Evolutionary conservation across 2,113 vertebrate genomes (phyloP), one percentile per base, ranked within the genome.

Genomic region (Sphaerodactylus townsendi): DNA sequence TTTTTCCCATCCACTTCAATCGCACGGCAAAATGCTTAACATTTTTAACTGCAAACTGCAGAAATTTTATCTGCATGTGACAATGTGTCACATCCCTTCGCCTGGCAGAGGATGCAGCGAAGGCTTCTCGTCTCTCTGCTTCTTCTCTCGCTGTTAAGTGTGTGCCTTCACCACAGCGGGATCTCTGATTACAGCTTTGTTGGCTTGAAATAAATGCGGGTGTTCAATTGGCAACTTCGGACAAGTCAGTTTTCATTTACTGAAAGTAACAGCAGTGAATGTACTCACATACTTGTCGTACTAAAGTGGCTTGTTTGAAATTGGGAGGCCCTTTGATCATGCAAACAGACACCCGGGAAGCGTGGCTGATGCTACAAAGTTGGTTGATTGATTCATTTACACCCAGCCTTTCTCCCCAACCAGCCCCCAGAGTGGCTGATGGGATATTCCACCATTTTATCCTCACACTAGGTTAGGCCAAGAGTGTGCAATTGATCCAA

Each of bases 1-100:
- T 95, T 95, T 96, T 95, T 96, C 95, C 95, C 95, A 95, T 69
- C 89, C 91, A 89, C 69, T 85, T 90, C 28, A 1, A 41, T 77
- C 3, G 19, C 44, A 46, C 82, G 83, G 37, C 48, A 73, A 90
- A 92, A 88, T 88, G 87, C 77, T 84, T 93, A 90, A 87, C 93
- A 95, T 88, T 85, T 39, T 86, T 86, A 77, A 56, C 17, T 77
- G 62, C 9, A 1, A 0, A 0, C 59, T 86, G 37, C 74, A 90
- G 66, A 35, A 86, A 82, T 17, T 6, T 65, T 73, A n/a, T 65
- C 66, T 78, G 39, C 21, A 35, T n/a, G 13, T 1, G 2, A 79
- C 71, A 84, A n/a, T 30, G 25, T 30, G 21, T 84, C 84, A 85
- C 64, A 89, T 37, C 70, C 44, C 73, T 53, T 82, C 33, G 46